These are phyloP conservation scores for Cryptophagus acutangulus DNA, from an alignment of 2,888 invertebrate species.

Conservation along the genomic window DNA sequence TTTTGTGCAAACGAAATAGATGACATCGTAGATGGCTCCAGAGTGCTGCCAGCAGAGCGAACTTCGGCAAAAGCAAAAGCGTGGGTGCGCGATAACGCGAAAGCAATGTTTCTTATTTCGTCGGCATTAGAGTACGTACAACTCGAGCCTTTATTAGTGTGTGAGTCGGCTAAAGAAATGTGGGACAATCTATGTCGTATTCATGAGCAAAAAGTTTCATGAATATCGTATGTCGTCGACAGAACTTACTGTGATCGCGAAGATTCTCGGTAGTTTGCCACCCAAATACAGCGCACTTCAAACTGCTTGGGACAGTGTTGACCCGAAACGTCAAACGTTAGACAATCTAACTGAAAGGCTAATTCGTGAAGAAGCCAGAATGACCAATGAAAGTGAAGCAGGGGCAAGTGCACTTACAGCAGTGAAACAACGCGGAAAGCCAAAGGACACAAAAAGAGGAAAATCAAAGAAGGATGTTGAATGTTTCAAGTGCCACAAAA, in stretches of 20 bases:
- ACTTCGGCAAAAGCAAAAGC: too few species aligned
- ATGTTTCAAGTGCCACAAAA: too few species aligned
- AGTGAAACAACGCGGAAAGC: too few species aligned
- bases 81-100: constrained; percentile 14
- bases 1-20: too few species aligned
- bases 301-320: constrained; percentile 19
- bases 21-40: too few species aligned
- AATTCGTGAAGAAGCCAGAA: constrained; percentile 18
- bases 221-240: constrained; percentile 14
- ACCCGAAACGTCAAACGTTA: constrained; percentile 18
- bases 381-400: too few species aligned
- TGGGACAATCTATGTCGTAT: constrained; percentile 12
- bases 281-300: constrained; percentile 10
- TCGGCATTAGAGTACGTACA: constrained; percentile 11
- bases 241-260: too few species aligned
- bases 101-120: constrained; percentile 11
- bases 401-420: too few species aligned
- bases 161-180: constrained; percentile 15
- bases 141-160: constrained; percentile 14
- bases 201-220: constrained; percentile 11
- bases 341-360: constrained; percentile 18
- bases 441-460: too few species aligned
- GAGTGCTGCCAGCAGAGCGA: background rate
- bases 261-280: constrained; percentile 14
- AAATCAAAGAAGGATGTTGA: too few species aligned